Base-by-base conservation (phyloP, 2,113 vertebrate genomes). In the Acrocephalus kingi region DNA sequence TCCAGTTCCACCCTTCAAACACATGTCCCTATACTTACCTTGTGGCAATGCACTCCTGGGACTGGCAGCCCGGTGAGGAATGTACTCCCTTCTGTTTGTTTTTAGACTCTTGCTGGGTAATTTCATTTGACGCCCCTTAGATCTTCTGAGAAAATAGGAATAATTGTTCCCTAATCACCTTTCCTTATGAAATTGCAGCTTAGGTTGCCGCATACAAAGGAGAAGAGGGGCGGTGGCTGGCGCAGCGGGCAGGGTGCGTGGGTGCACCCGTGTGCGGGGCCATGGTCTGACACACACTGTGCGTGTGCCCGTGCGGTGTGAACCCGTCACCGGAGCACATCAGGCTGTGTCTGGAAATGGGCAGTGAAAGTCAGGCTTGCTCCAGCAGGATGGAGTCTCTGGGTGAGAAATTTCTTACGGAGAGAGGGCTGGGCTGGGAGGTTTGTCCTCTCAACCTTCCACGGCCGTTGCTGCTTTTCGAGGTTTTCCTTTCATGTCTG, bases 101-200 rank as follows among this genome's bases (percentile, higher is more conserved):
- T 93, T 89, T 52, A 74, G 87, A 75, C 41, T 82, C 71, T 72
- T 78, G 73, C 77, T 63, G 56, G 52, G 39, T 75, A 82, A 72
- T 78, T 94, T 87, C 84, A 48, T 75, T 82, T 82, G 69, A 84
- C 82, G 71, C 69, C 90, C 66, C 69, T 96, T 87, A 91, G 90
- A 89, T 93, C 92, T 91, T 91, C 81, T 79, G 81, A 91, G 93
- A 93, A 95, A 95, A 84, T 9, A 68, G 35, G 56, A 82, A 48
- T 96, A 87, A 89, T 95, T 79, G 45, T 90, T 91, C 93, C 61
- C 66, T 87, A 93, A 87, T 91, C 84, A 35, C 62, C 62, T 72
- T 72, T 71, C 73, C 39, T 81, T 51, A 28, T 75, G 59, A 89
- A 84, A 74, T 15, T n/a, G 69, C 61, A 84, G 87, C 52, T 16